These are phyloP conservation scores for Amblyteles armatorius DNA, from an alignment of 2,888 invertebrate genomes.

Conservation along the genomic window DNA sequence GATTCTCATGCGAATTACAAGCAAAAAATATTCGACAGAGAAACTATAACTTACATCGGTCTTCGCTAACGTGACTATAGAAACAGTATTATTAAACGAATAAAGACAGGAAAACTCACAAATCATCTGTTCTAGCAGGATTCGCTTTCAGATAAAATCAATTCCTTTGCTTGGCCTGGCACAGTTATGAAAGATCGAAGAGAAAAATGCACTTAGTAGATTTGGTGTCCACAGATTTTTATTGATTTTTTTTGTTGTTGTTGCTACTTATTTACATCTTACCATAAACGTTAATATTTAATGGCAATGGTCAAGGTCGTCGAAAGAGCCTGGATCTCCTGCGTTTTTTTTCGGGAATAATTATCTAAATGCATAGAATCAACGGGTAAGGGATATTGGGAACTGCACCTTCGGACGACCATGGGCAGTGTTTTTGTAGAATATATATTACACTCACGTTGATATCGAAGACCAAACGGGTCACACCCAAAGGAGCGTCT, in stretches of 20 bases:
- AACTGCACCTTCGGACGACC: conserved; percentile 74
- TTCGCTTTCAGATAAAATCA: neutral
- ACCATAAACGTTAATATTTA: conserved; percentile 78
- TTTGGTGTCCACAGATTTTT: conserved; percentile 71
- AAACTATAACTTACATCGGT: neutral
- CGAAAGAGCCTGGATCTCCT: conserved; percentile 72
- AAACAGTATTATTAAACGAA: conserved; percentile 57
- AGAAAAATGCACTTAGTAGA: neutral
- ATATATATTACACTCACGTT: conserved; percentile 75
- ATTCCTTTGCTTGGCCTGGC: neutral
- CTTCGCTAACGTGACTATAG: neutral
- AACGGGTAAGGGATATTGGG: conserved; percentile 25
- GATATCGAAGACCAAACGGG: conserved; percentile 72
- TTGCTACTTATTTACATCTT: conserved; percentile 81
- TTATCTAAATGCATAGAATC: conserved; percentile 13
- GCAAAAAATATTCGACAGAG: conserved; percentile 44
- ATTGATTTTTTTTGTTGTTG: conserved; percentile 68
- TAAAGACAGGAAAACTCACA: conserved; percentile 4
- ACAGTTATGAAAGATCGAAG: neutral
- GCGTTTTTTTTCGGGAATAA: conserved; percentile 22
- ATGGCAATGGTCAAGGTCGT: conserved; percentile 79
- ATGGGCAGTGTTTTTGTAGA: conserved; percentile 76
- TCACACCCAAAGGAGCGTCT: conserved; percentile 69
- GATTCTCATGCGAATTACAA: conserved; percentile 89
- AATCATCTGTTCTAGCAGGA: neutral